A percentile compares a stretch with the other conserved stretches of the same genome.
Conservation (phyloP, 2,888 invertebrate species). For the Tenthredo livida region DNA sequence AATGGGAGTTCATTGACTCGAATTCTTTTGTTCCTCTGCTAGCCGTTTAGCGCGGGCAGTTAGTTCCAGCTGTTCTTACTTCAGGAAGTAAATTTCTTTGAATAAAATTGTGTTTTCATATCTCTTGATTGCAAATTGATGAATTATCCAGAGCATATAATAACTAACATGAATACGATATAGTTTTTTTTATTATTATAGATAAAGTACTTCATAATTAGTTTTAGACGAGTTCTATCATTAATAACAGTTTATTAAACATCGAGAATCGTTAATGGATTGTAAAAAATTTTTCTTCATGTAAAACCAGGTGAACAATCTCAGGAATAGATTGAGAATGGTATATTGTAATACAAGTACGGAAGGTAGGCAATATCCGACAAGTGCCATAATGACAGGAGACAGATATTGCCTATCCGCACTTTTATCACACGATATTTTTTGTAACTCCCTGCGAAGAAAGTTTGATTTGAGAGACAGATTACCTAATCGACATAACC, state of each 20-base stretch:
- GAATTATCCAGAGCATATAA: neutral
- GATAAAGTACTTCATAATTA: neutral
- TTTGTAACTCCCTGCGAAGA: no score
- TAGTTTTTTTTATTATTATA: neutral
- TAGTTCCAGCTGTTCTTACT: constrained; percentile 35
- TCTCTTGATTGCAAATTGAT: neutral
- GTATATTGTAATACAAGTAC: no score
- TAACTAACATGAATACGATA: neutral
- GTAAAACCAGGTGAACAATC: no score
- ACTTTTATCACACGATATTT: no score
- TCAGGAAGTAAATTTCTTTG: constrained; percentile 20
- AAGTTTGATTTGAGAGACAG: no score
- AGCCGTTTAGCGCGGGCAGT: constrained; percentile 34
- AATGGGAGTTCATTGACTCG: constrained; percentile 4
- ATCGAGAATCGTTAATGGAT: neutral
- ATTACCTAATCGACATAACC: no score
- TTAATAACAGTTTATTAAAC: neutral
- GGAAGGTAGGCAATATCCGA: no score
- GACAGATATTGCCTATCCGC: no score
- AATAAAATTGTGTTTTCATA: neutral
- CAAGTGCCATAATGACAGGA: no score
- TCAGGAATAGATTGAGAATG: no score
- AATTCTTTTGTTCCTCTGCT: constrained; percentile 25
- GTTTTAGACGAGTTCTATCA: neutral
- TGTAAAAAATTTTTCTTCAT: neutral